Base-by-base conservation (phyloP, 1,140 invertebrate species). In the Pomacea maculata region DNA sequence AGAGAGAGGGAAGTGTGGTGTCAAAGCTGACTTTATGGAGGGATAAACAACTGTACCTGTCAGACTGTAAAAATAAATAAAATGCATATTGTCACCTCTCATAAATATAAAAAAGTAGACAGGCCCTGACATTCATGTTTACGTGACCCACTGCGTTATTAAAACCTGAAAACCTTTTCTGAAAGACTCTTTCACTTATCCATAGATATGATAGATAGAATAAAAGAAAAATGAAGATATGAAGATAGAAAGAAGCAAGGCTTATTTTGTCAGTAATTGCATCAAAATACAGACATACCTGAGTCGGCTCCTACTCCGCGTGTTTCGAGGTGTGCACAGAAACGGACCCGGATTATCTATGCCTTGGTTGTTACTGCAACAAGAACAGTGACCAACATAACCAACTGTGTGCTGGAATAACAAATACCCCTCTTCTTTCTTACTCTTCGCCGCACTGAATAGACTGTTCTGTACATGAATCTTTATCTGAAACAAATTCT, bases 241-340 rank as follows among this genome's bases (percentile, higher is more conserved):
- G 6, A 45, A 45, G 34, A 45, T 6, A 45, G 34, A 45, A 45
- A 2, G 34, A 2, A 4, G 34, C 34, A 45, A 45, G 6, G 34
- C 34, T 45, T 45, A 25, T 25, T 25, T 25, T 25, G 3, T 45
- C 34, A 45, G 34, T 6, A 45, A 45, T 4, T 45, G 34, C 34
- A 45, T 45, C 34, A 45, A 45, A 15, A 52, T 17, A 52, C 8
- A 55, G 34, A 79, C 78, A 21, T 81, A 83, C 84, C 83, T 81
- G 29, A 78, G 73, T 25, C 80, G 71, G 14, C 52, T 75, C 21
- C 67, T 80, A 17, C 68, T 64, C 34, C 81, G 75, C 25, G 87
- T 85, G 25, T 84, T 87, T 15, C 85, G 70, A n/a, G 87, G 87
- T 1, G 87, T 87, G 77, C 86, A 85, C 55, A 87, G 76, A 70